Evolutionary conservation across 2,113 vertebrate genomes (phyloP), one percentile per base, ranked within the genome.

Genomic region (Odontophorus gujanensis): DNA sequence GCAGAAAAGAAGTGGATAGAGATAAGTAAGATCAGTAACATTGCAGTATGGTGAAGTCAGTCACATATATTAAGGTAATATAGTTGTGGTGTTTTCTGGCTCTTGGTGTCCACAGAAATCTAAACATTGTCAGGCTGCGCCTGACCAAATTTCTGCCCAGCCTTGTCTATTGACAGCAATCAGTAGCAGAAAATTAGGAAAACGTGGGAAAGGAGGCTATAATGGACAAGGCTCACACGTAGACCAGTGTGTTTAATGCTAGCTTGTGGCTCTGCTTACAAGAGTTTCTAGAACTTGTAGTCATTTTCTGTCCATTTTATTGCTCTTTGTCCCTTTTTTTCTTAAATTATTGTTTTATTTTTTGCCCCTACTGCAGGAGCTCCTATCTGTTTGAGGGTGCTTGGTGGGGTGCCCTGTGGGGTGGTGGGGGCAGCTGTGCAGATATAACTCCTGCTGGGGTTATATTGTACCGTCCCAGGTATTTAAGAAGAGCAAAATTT

Each of bases 191-290:
- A 28, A 63, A 16, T 34, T 40, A 53, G 55, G n/a, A 40, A 61
- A 47, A 45, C 36, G 14, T 28, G 47, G 47, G 40, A 42, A 62
- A 28, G 34, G 50, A 66, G 57, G 13, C 25, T 61, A 1, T 53
- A 17, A 12, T 3, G 45, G 47, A 6, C 14, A 28, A 3, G 47
- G 12, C 12, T 62, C 1, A 0, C 16, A 2, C 7, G 19, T 57
- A 12, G 19, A 20, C 13, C 8, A 1, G 12, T 13, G 15, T 2
- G 0, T 55, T 55, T 34, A 16, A 7, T 16, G 7, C 28, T 18
- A 13, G 9, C 47, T 47, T 47, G 12, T 76, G 43, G 9, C 1
- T 11, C 55, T 58, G 17, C 18, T 58, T 58, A 58, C 55, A 57
- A 57, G 55, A 32, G 19, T 24, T 76, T 48, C 40, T 25, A 24